Evolutionary conservation across 2,797 vertebrate species (phyloP).

Genomic region (Falco novaeseelandiae): DNA sequence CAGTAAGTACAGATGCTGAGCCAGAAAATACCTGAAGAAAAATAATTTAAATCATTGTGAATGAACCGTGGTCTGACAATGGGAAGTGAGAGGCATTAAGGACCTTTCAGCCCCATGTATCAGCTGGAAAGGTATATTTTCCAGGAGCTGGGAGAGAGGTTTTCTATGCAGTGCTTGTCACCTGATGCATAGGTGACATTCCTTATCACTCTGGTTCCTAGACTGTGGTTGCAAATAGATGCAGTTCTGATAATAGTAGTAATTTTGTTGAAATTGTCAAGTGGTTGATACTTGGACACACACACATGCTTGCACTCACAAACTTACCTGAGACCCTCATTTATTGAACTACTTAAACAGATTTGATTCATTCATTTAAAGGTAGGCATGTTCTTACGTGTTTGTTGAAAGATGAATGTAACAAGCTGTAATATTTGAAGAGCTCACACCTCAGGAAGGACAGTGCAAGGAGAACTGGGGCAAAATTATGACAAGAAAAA

Average conservation of each 20-base stretch:
- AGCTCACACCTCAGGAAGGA: background rate
- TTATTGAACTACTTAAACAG: background rate
- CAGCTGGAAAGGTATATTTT: background rate
- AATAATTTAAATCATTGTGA: background rate
- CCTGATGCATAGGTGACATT: background rate
- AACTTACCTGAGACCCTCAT: background rate
- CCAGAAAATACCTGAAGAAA: background rate
- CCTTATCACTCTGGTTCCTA: background rate
- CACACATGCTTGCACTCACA: background rate
- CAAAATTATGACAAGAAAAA: background rate
- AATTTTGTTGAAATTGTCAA: background rate
- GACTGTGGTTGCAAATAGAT: background rate
- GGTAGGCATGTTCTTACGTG: background rate
- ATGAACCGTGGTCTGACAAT: background rate
- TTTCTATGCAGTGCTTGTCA: background rate
- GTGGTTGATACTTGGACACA: background rate
- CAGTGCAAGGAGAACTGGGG: background rate
- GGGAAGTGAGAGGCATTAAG: background rate
- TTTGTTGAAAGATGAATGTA: background rate
- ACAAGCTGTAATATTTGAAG: background rate
- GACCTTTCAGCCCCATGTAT: background rate
- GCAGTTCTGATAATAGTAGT: background rate
- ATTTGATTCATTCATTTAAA: background rate
- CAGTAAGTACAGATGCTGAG: background rate
- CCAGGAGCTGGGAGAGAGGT: background rate